Conservation (phyloP, 2,113 vertebrate species). For the Acinonyx jubatus region DNA sequence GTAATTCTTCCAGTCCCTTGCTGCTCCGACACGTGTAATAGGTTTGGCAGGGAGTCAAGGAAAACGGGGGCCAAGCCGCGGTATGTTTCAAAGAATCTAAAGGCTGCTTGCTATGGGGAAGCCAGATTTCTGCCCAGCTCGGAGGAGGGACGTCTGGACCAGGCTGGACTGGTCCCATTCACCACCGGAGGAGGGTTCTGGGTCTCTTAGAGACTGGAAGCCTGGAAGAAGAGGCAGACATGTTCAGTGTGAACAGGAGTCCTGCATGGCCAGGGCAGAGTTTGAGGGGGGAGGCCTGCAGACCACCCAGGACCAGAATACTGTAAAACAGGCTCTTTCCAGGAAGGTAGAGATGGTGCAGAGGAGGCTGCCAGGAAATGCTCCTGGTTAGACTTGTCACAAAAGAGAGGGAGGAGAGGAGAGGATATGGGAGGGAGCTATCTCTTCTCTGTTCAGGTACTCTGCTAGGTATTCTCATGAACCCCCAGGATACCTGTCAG, state of each 20-base stretch:
- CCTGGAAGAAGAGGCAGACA: accelerated
- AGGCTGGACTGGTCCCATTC: not conserved
- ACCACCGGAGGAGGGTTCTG: accelerated
- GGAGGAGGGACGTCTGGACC: not conserved
- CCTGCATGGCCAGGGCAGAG: accelerated
- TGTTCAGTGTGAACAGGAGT: not conserved
- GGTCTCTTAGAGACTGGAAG: not conserved
- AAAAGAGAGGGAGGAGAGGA: too few species aligned
- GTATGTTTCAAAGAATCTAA: conserved; percentile 76
- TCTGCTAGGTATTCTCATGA: not conserved
- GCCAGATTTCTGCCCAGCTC: conserved; percentile 70
- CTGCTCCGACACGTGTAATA: conserved; percentile 83
- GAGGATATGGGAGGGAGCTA: accelerated
- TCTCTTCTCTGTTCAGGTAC: not conserved
- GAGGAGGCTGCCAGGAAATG: not conserved
- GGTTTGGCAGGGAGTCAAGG: conserved; percentile 84
- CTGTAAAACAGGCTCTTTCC: not conserved
- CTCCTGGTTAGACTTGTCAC: not conserved
- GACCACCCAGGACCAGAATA: not conserved
- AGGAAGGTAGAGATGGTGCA: not conserved
- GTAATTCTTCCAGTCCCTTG: conserved; percentile 83
- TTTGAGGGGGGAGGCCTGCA: not conserved
- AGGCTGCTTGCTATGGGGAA: conserved; percentile 44
- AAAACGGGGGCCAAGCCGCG: conserved; percentile 75
- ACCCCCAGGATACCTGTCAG: not conserved